Evolutionary conservation across 2,888 invertebrate species (phyloP).

Genomic region (Chrysotoxum bicinctum): DNA sequence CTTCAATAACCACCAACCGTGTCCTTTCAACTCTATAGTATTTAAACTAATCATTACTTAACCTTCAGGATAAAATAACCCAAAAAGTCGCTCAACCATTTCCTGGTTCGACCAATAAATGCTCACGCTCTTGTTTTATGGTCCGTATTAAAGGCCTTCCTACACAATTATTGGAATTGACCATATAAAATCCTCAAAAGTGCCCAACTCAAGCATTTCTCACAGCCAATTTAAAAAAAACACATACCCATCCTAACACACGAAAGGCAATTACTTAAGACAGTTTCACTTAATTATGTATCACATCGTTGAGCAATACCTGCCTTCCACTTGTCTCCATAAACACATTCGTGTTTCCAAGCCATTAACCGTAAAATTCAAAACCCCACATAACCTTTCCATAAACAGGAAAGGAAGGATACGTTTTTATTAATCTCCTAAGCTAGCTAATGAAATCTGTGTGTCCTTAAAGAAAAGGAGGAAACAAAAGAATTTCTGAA

Average conservation of each 20-base stretch:
- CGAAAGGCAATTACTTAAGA: constrained; percentile 66
- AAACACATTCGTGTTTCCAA: constrained; percentile 39
- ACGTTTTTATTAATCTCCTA: constrained; percentile 30
- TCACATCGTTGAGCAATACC: constrained; percentile 68
- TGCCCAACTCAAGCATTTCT: constrained; percentile 12
- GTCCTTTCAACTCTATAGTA: neutral
- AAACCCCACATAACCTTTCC: neutral
- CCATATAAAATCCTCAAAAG: constrained; percentile 29
- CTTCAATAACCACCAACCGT: neutral
- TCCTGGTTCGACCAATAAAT: constrained; percentile 13
- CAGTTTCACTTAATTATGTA: constrained; percentile 68
- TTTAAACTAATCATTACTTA: constrained; percentile 17
- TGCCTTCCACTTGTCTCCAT: constrained; percentile 41
- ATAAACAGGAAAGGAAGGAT: constrained; percentile 13
- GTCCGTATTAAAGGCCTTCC: constrained; percentile 32
- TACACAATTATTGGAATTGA: constrained; percentile 40
- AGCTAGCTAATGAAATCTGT: constrained; percentile 46
- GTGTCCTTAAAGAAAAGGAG: constrained; percentile 30
- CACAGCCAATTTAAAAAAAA: neutral
- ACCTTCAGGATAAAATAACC: neutral
- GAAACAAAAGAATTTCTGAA: constrained; percentile 31
- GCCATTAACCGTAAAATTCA: constrained; percentile 27
- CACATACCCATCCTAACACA: neutral
- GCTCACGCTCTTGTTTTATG: constrained; percentile 25
- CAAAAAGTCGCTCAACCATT: constrained; percentile 27